Conservation (phyloP, 1,140 invertebrate genomes). For the Euwallacea similis region DNA sequence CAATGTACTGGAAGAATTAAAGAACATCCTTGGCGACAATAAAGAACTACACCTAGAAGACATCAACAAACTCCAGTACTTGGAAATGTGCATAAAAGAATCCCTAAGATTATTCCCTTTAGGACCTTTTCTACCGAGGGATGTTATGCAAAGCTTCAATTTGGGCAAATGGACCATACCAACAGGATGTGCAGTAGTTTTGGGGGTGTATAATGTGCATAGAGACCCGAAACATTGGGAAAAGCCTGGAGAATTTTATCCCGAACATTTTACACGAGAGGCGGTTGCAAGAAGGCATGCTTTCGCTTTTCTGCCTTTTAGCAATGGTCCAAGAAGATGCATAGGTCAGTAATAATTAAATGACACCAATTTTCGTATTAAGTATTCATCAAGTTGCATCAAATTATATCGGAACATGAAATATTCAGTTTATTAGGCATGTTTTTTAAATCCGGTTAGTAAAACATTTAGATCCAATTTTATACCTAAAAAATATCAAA, state of each 20-base stretch:
- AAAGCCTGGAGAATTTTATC: conserved; percentile 74
- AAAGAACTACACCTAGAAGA: conserved; percentile 48
- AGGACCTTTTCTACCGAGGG: conserved; percentile 70
- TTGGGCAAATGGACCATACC: conserved; percentile 58
- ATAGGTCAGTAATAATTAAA: conserved; percentile 51
- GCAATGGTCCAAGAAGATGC: conserved; percentile 75
- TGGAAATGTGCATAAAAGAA: conserved; percentile 74
- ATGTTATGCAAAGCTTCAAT: conserved; percentile 60
- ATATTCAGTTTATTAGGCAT: too few species aligned
- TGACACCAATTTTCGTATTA: too few species aligned
- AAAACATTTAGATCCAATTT: too few species aligned
- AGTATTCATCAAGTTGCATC: too few species aligned
- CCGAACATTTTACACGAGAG: conserved; percentile 73
- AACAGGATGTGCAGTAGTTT: conserved; percentile 58
- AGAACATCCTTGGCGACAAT: conserved; percentile 29
- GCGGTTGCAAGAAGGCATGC: conserved; percentile 63
- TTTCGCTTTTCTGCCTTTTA: conserved; percentile 74
- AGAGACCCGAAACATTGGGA: conserved; percentile 66
- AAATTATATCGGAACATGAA: too few species aligned
- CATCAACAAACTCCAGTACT: conserved; percentile 64
- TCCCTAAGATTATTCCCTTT: conserved; percentile 70
- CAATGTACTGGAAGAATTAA: conserved; percentile 37
- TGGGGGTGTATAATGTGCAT: conserved; percentile 66
- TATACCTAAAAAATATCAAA: neutral
- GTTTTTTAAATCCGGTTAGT: too few species aligned